phyloP scores from a whole-genome alignment of 2,797 vertebrate genomes.

The Syncerus caffer region DNA sequence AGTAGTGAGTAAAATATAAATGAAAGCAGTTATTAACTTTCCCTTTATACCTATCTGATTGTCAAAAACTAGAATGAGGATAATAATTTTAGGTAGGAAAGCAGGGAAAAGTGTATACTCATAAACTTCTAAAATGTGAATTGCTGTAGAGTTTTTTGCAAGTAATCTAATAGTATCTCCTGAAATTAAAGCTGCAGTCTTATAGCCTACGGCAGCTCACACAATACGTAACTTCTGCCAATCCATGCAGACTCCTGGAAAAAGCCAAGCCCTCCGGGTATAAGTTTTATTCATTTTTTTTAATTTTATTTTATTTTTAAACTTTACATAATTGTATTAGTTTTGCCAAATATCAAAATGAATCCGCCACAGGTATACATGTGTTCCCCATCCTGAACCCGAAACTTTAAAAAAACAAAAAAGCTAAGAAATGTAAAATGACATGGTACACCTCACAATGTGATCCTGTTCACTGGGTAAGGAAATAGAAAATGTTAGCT shows the following conservation, averaged over 20 bases:
- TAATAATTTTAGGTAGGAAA: constrained; percentile 23
- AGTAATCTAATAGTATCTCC: neutral
- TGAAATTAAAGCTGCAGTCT: neutral
- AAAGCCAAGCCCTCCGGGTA: neutral
- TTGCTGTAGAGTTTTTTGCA: neutral
- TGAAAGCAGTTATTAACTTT: neutral
- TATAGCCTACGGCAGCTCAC: neutral
- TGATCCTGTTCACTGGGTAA: neutral
- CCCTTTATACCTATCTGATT: neutral
- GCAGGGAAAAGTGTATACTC: neutral
- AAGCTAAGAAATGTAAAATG: neutral
- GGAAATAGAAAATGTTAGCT: neutral
- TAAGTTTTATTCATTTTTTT: no score
- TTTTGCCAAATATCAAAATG: no score
- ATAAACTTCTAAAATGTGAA: neutral
- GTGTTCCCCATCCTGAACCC: no score
- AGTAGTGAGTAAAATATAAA: constrained; percentile 17
- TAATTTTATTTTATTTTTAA: no score
- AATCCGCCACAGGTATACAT: no score
- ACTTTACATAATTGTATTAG: no score
- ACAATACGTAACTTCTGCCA: neutral
- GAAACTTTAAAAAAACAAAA: neutral
- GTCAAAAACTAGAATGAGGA: neutral
- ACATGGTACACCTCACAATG: neutral
- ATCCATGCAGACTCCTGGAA: neutral